Conservation (phyloP, 2,797 vertebrate species). For the Huso huso region DNA sequence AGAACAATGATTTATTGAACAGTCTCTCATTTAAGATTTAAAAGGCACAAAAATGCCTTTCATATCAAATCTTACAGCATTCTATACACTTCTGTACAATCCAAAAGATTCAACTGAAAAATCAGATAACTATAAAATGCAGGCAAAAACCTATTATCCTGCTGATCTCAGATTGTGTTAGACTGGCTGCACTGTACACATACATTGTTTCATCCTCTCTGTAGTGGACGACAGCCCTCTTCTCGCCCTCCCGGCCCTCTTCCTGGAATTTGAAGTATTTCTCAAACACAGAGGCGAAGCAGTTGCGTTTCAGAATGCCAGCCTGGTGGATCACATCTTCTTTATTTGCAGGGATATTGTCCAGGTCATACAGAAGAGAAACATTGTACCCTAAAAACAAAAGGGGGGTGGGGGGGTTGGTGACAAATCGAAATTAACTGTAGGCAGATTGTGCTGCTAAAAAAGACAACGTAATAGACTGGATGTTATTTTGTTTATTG, state of each 20-base stretch:
- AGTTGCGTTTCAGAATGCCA: slow-evolving; percentile 96
- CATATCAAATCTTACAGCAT: background rate
- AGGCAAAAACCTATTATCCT: no score
- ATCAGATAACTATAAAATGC: background rate
- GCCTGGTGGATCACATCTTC: slow-evolving; percentile 87
- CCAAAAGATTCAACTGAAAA: background rate
- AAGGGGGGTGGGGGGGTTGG: background rate
- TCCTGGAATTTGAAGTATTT: slow-evolving; percentile 98
- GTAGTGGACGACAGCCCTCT: slow-evolving; percentile 93
- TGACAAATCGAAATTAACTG: slow-evolving; percentile 5
- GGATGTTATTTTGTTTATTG: no score
- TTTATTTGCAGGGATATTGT: slow-evolving; percentile 78
- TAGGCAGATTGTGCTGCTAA: no score
- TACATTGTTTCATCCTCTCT: slow-evolving; percentile 96
- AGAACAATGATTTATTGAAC: no score
- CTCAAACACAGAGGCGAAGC: slow-evolving; percentile 96
- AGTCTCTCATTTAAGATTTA: no score
- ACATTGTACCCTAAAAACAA: slow-evolving; percentile 83
- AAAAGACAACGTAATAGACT: no score
- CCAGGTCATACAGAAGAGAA: slow-evolving; percentile 91
- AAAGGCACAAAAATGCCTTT: background rate
- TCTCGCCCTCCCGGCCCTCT: slow-evolving; percentile 90
- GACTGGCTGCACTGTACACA: slow-evolving; percentile 29
- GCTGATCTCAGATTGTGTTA: background rate
- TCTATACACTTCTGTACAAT: background rate